phyloP scores from a whole-genome alignment of 2,113 vertebrate species.

The Hirundichthys speculiger region DNA sequence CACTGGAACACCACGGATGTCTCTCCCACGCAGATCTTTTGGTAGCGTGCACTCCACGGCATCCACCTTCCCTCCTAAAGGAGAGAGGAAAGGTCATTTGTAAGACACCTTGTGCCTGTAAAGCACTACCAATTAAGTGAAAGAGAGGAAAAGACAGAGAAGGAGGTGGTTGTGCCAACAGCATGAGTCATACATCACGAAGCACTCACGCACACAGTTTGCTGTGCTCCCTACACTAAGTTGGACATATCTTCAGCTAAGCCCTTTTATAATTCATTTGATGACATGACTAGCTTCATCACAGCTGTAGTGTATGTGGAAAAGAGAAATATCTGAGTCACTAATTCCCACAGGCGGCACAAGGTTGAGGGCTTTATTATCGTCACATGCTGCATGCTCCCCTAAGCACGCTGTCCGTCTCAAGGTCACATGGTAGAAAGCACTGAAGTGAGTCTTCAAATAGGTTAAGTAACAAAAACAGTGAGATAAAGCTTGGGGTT shows the following conservation, averaged over 20 bases:
- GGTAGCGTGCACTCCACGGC: conserved; percentile 96
- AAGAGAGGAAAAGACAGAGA: conserved; percentile 30
- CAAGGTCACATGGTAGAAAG: conserved; percentile 18
- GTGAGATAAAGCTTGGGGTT: conserved; percentile 12
- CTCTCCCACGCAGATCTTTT: conserved; percentile 95
- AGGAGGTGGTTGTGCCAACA: conserved; percentile 53
- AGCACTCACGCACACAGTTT: conserved; percentile 50
- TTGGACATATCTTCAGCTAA: conserved; percentile 66
- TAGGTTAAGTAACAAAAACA: conserved; percentile 19
- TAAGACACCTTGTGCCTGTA: conserved; percentile 40
- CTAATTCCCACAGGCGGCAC: conserved; percentile 47
- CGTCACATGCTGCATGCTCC: conserved; percentile 28
- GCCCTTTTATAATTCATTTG: conserved; percentile 68
- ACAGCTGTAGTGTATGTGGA: conserved; percentile 26
- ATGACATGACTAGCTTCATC: conserved; percentile 58
- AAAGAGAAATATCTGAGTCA: conserved; percentile 57
- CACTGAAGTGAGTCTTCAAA: conserved; percentile 31
- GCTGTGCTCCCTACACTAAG: conserved; percentile 43
- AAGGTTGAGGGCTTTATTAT: conserved; percentile 37
- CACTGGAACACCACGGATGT: conserved; percentile 93
- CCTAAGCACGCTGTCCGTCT: conserved; percentile 19
- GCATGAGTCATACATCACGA: conserved; percentile 69
- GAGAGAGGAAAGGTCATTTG: conserved; percentile 50
- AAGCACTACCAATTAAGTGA: conserved; percentile 56
- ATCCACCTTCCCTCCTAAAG: conserved; percentile 91